A percentile compares a stretch with the other conserved stretches of the same genome.
These are phyloP conservation scores for Portevinia maculata DNA, from an alignment of 2,888 invertebrate species.

Conservation along the genomic window DNA sequence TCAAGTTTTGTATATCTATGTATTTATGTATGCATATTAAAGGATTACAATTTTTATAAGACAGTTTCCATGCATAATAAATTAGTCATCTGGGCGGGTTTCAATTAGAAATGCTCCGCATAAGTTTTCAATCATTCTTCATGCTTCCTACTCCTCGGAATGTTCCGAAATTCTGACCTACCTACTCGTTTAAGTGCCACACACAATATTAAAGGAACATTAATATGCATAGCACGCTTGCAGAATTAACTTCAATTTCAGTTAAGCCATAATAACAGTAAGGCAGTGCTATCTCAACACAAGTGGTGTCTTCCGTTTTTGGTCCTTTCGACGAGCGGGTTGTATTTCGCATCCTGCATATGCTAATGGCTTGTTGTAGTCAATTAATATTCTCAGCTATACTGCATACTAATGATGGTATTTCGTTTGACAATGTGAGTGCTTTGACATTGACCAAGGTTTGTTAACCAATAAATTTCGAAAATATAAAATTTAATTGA, in stretches of 20 bases:
- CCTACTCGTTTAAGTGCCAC: constrained; percentile 34
- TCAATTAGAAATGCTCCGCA: constrained; percentile 61
- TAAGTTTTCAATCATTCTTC: constrained; percentile 58
- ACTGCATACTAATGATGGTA: constrained; percentile 69
- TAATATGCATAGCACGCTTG: constrained; percentile 65
- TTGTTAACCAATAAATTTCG: constrained; percentile 35
- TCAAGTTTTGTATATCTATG: background rate
- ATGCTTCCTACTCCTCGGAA: constrained; percentile 1
- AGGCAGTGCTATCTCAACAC: constrained; percentile 32
- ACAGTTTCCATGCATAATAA: constrained; percentile 56
- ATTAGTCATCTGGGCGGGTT: constrained; percentile 56
- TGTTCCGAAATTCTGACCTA: constrained; percentile 34
- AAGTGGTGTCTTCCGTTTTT: constrained; percentile 70
- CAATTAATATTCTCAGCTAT: constrained; percentile 70
- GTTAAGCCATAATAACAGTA: constrained; percentile 70
- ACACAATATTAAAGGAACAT: constrained; percentile 45
- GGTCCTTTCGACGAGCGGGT: constrained; percentile 19
- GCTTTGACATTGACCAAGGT: constrained; percentile 63
- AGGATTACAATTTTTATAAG: constrained; percentile 11
- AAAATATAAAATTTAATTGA: constrained; percentile 54
- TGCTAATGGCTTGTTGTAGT: constrained; percentile 73
- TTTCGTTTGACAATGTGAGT: constrained; percentile 24
- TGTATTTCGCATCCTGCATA: constrained; percentile 66
- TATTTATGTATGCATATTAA: no score
- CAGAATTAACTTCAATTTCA: constrained; percentile 73